phyloP scores from a whole-genome alignment of 2,888 invertebrate genomes.

The Drosophila histrio region DNA sequence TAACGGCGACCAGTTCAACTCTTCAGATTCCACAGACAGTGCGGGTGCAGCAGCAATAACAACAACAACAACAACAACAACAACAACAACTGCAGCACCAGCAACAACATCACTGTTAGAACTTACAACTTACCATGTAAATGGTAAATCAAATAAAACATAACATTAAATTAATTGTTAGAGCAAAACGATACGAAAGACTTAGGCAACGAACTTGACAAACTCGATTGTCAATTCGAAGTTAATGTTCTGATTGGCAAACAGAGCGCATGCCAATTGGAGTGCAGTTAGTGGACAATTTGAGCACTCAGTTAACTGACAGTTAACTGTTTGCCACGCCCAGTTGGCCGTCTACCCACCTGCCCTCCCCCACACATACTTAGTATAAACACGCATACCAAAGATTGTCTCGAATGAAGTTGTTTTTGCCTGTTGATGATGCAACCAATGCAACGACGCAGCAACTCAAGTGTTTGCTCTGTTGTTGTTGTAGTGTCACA shows the following conservation, averaged over 20 bases:
- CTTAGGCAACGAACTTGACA: conserved; percentile 51
- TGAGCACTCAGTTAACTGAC: conserved; percentile 27
- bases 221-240: conserved; percentile 14
- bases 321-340: conserved; percentile 35
- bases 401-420: conserved; percentile 2
- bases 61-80: not conserved
- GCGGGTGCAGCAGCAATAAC: conserved; percentile 34
- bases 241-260: conserved; percentile 51
- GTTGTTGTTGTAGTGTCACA: conserved; percentile 59
- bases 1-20: conserved; percentile 12
- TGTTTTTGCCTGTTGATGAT: conserved; percentile 29
- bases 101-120: conserved; percentile 2
- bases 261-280: conserved; percentile 25
- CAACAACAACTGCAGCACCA: not conserved
- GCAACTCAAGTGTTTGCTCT: conserved; percentile 50
- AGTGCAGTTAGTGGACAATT: conserved; percentile 41
- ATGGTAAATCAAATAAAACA: conserved; percentile 35
- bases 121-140: conserved; percentile 11
- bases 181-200: conserved; percentile 34
- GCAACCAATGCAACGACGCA: conserved; percentile 40
- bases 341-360: not conserved
- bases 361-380: conserved; percentile 12
- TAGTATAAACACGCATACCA: not conserved
- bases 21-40: conserved; percentile 20
- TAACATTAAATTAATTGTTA: conserved; percentile 38